Base-by-base conservation (phyloP, 2,797 vertebrate species). In the Monodelphis domestica region DNA sequence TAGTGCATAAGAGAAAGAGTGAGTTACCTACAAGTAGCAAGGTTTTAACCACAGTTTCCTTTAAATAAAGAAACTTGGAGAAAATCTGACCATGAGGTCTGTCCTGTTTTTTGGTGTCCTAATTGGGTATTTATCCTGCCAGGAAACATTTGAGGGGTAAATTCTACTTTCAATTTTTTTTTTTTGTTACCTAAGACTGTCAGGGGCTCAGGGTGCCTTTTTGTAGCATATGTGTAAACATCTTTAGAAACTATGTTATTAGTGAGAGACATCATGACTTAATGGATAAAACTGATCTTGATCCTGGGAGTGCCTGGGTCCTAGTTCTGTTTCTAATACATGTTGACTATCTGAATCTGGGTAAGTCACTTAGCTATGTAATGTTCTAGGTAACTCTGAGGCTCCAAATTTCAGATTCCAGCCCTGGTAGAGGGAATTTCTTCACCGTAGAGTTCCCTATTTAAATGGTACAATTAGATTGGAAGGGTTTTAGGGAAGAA, bases 131-230 rank as follows among this genome's bases (percentile, higher is more conserved):
- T 92, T 97, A 91, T 97, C 97, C 97, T 96, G 98, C 96, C 95
- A 90, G 97, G 96, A 98, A 96, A 98, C 97, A 5, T 98, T 98
- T 90, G 95, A 97, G 30, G 98, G 98, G 98, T 99, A 97, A 98
- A 98, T 98, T 93, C 5, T 0, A 0, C 15, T 91, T 92, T 84
- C 15, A 45, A 54, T 63, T 54, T 12, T 45, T 91, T 10, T 90
- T 87, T 95, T 89, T 89, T 84, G 54, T 92, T 52, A 50, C 24
- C n/a, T 89, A 17, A 88, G 70, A 91, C 87, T 87, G 63, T 87
- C 28, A 21, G 92, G 88, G 26, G 12, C 50, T 92, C 38, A 90
- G 52, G 2, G 45, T 38, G 57, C 89, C 52, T 52, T n/a, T n/a
- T n/a, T n/a, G n/a, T 3, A 90, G 90, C 94, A 55, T 17, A 50